Evolutionary conservation across 2,113 vertebrate species (phyloP).

Genomic region (Psittacula cyanocephala): DNA sequence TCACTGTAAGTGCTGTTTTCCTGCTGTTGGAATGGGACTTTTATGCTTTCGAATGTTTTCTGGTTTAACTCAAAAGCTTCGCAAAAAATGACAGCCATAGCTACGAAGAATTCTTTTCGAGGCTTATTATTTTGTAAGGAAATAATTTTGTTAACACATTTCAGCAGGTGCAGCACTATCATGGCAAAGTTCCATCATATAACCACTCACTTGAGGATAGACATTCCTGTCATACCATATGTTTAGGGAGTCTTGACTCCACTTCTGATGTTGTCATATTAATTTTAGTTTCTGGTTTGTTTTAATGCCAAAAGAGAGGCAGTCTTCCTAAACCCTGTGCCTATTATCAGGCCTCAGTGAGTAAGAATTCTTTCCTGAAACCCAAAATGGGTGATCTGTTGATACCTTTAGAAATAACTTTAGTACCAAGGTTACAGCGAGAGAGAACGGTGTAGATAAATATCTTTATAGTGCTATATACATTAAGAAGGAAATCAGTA

Average conservation of each 20-base stretch:
- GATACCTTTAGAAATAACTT: background rate
- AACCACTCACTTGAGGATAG: background rate
- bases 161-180: background rate
- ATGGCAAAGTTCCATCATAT: background rate
- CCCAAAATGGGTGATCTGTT: background rate
- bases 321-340: background rate
- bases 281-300: background rate
- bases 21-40: background rate
- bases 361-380: background rate
- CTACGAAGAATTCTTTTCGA: background rate
- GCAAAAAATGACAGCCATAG: background rate
- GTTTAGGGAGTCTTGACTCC: background rate
- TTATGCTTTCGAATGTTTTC: background rate
- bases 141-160: background rate
- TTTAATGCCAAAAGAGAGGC: background rate
- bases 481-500: background rate
- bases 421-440: background rate
- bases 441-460: background rate
- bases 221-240: background rate
- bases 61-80: background rate
- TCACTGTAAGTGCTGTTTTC: constrained; percentile 86
- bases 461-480: background rate
- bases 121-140: background rate
- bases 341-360: background rate
- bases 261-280: background rate